Percentiles rank a stretch among this genome's conserved stretches.
phyloP scores from a whole-genome alignment of 2,888 invertebrate species.

The Pollenia griseotomentosa region DNA sequence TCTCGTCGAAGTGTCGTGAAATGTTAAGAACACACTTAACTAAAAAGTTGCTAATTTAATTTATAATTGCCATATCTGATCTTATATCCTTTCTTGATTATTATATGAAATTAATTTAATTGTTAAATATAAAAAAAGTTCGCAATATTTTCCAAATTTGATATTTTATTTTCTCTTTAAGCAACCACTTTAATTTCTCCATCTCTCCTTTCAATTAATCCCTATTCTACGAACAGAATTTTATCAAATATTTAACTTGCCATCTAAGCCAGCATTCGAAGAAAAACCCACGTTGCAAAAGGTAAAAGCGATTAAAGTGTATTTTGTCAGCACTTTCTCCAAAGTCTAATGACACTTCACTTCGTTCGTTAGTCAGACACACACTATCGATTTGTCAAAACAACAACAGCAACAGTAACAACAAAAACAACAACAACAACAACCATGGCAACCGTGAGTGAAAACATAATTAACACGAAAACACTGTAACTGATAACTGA shows the following conservation, averaged over 20 bases:
- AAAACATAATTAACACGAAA: constrained; percentile 11
- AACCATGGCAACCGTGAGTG: constrained; percentile 13
- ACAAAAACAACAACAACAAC: no score
- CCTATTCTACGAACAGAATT: background rate
- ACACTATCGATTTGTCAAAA: constrained; percentile 3
- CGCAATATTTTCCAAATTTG: no score
- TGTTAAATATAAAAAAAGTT: no score
- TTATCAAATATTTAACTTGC: constrained; percentile 19
- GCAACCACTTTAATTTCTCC: background rate
- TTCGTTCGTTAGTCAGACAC: background rate
- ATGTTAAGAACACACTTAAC: no score
- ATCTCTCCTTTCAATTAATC: background rate
- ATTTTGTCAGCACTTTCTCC: background rate
- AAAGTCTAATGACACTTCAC: constrained; percentile 11
- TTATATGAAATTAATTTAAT: no score
- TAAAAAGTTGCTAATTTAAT: no score
- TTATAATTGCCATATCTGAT: no score
- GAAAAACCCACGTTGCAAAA: background rate
- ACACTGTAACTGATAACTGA: constrained; percentile 3
- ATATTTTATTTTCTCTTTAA: no score
- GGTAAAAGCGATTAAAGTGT: background rate
- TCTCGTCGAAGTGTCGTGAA: no score
- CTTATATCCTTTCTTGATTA: no score
- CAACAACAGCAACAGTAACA: no score
- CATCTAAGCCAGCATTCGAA: background rate